Base-by-base conservation (phyloP, 2,797 vertebrate species). In the Dendrocincla fuliginosa region DNA sequence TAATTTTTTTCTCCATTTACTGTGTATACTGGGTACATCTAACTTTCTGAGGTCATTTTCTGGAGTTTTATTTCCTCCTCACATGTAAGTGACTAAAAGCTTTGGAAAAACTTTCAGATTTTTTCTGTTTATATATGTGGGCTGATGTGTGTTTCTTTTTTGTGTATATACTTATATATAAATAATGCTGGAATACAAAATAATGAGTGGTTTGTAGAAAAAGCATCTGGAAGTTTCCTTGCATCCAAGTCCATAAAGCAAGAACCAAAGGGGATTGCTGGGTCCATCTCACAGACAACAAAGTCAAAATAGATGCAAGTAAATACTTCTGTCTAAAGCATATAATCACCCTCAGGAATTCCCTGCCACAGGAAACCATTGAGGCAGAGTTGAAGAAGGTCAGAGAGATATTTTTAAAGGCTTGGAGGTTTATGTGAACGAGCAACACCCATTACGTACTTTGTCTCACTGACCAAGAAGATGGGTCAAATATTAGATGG, bases 261-360 rank as follows among this genome's bases (percentile, higher is more conserved):
- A 87, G 78, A 90, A 77, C 9, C 20, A 75, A 83, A 80, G 16
- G 7, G 50, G 17, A 27, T 71, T 95, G 28, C 68, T 87, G 53
- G 9, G 76, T 75, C 1, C 23, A 32, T 82, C 94, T 96, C 84
- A 87, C 79, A 91, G 77, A 76, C 77, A 97, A 74, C 41, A 71
- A 92, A 95, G 81, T 92, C 82, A 88, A 95, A 97, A 95, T 92
- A 82, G 83, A 61, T 86, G 41, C 78, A 93, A 96, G 94, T 74
- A 97, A 95, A 95, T 90, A 47, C 25, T 95, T 93, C 63, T 83
- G n/a, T 90, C 84, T 81, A 84, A 94, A 96, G 50, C 91, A 56
- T 93, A 87, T 96, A 93, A 97, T 96, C 88, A 85, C 42, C 53
- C 90, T 41, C 42, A 97, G 88, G 91, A 95, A 93, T 94, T 86